phyloP scores from a whole-genome alignment of 1,140 invertebrate species.

The Drosophila melanica region DNA sequence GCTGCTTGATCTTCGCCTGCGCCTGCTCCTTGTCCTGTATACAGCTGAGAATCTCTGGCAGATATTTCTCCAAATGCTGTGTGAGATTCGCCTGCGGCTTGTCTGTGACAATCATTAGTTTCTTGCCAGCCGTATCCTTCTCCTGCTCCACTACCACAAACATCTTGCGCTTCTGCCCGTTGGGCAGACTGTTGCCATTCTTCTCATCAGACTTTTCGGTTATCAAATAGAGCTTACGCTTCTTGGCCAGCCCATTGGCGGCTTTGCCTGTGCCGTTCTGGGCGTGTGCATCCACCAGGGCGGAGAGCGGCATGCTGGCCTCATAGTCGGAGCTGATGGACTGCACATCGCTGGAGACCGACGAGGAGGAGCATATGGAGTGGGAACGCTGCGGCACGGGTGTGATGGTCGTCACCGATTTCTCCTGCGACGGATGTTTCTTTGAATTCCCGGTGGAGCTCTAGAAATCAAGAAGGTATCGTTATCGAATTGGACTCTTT shows the following conservation, averaged over 20 bases:
- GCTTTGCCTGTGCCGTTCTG: constrained; percentile 13
- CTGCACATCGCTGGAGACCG: constrained; percentile 67
- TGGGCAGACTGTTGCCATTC: constrained; percentile 29
- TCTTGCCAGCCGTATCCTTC: constrained; percentile 58
- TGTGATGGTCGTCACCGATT: constrained; percentile 38
- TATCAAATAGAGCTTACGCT: constrained; percentile 74
- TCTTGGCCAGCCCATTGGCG: constrained; percentile 39
- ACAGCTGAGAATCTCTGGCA: constrained; percentile 72
- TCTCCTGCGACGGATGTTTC: constrained; percentile 25
- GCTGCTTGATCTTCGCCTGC: constrained; percentile 21
- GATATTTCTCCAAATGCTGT: constrained; percentile 74
- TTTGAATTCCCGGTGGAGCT: constrained; percentile 28
- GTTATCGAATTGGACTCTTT: not conserved
- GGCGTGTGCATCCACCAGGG: constrained; percentile 29
- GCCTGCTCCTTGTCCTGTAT: constrained; percentile 70
- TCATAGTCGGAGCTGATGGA: constrained; percentile 71
- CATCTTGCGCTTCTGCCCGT: constrained; percentile 76
- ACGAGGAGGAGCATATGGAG: constrained; percentile 75
- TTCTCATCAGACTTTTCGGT: constrained; percentile 68
- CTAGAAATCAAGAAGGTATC: constrained; percentile 7
- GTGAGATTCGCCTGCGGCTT: constrained; percentile 65
- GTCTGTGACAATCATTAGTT: constrained; percentile 75
- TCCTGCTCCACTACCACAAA: constrained; percentile 77
- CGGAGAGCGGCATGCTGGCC: constrained; percentile 47
- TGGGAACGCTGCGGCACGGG: constrained; percentile 74